Conservation (phyloP, 2,113 vertebrate species). For the cat (Felis catus) region DNA sequence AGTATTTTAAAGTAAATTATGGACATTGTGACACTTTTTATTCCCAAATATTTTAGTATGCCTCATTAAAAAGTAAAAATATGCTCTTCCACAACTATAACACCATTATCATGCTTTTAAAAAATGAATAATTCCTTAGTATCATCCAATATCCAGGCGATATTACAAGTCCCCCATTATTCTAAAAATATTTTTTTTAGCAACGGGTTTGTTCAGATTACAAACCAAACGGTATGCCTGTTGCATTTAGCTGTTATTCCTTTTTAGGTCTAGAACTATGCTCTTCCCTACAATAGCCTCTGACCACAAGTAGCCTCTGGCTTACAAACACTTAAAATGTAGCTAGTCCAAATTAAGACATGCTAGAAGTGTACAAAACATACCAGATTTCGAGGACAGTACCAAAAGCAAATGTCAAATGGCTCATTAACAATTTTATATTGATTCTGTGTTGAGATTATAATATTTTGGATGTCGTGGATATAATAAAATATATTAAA, state of each 20-base stretch:
- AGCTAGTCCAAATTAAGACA: not conserved
- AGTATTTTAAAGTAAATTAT: not conserved
- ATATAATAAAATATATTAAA: not conserved
- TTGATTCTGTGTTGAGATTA: not conserved
- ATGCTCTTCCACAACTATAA: not conserved
- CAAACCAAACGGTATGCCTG: not conserved
- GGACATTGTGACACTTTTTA: not conserved
- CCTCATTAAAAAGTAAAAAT: conserved; percentile 1
- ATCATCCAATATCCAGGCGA: not conserved
- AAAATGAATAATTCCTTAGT: not conserved
- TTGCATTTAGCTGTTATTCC: too few species aligned
- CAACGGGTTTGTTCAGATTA: not conserved
- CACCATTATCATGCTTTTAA: not conserved
- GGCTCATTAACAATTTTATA: not conserved
- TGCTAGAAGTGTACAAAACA: not conserved
- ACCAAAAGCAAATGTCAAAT: not conserved
- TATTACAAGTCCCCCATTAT: not conserved
- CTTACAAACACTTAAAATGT: not conserved
- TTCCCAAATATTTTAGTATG: not conserved
- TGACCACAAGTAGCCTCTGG: not conserved
- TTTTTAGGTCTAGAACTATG: not conserved
- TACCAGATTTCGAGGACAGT: not conserved
- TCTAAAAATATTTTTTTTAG: not conserved
- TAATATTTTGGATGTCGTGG: not conserved
- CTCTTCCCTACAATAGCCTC: not conserved